Percentiles rank a stretch among this genome's conserved stretches.
Conservation (phyloP, 2,113 vertebrate genomes). For the Oreocharis arfaki region DNA sequence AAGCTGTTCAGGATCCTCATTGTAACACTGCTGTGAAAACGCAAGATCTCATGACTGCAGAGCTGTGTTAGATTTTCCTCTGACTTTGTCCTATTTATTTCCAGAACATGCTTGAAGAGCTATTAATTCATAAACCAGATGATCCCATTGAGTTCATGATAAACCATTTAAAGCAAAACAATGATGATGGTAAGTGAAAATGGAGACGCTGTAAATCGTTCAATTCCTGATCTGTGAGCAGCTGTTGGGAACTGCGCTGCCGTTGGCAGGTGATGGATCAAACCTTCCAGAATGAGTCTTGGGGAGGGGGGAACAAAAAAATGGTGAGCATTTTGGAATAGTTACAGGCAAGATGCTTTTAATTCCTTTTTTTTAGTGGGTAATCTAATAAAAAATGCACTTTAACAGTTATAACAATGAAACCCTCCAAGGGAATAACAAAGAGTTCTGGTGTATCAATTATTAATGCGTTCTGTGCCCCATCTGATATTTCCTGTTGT, state of each 20-base stretch:
- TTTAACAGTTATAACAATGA: constrained; percentile 62
- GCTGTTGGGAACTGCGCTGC: neutral
- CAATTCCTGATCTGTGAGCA: neutral
- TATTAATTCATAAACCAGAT: constrained; percentile 82
- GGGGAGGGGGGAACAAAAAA: neutral
- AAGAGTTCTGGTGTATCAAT: constrained; percentile 65
- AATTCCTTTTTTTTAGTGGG: constrained; percentile 33
- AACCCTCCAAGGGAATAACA: constrained; percentile 56
- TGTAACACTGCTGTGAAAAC: neutral
- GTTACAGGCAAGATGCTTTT: constrained; percentile 30
- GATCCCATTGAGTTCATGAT: constrained; percentile 86
- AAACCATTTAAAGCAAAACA: constrained; percentile 72
- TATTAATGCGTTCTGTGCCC: constrained; percentile 64
- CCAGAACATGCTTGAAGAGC: constrained; percentile 80
- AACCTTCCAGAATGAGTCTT: neutral
- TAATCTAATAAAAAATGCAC: constrained; percentile 59
- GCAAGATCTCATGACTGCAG: neutral
- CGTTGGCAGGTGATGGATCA: neutral
- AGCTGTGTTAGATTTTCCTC: neutral
- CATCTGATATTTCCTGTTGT: constrained; percentile 64
- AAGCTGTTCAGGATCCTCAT: neutral
- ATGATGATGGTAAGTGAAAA: constrained; percentile 69
- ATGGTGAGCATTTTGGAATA: neutral
- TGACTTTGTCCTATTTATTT: constrained; percentile 42
- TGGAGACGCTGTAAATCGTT: neutral